Evolutionary conservation across 2,888 invertebrate species (phyloP).

Genomic region (Pammene fasciana): DNA sequence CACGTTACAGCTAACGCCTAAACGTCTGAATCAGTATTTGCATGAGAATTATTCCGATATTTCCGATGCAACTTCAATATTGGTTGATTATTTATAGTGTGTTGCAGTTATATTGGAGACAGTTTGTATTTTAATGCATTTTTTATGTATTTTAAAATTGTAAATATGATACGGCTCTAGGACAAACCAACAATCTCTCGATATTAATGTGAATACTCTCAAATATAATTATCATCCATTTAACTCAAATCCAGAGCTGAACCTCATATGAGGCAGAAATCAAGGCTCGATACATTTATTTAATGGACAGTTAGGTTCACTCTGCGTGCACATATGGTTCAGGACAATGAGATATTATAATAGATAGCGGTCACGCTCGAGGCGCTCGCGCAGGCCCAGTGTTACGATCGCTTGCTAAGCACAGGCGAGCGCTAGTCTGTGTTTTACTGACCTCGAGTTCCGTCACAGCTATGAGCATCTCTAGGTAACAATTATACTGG

Average conservation of each 20-base stretch:
- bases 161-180: no score
- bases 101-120: no score
- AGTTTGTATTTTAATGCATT: no score
- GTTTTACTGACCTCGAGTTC: background rate
- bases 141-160: no score
- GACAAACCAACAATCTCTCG: no score
- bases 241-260: background rate
- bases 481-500: background rate
- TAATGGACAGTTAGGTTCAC: conserved; percentile 37
- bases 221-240: no score
- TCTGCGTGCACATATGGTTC: conserved; percentile 34
- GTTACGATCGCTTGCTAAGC: background rate
- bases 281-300: conserved; percentile 19
- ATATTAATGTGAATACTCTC: no score
- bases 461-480: background rate
- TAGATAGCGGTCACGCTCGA: conserved; percentile 67
- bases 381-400: conserved; percentile 62
- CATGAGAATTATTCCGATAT: no score
- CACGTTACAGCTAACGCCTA: no score
- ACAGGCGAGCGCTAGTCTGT: background rate
- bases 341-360: conserved; percentile 66
- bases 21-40: no score
- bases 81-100: no score
- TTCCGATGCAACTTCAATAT: no score
- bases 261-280: background rate